Evolutionary conservation across 2,797 vertebrate genomes (phyloP), one percentile per base, ranked within the genome.

Genomic region (Mus minutoides): DNA sequence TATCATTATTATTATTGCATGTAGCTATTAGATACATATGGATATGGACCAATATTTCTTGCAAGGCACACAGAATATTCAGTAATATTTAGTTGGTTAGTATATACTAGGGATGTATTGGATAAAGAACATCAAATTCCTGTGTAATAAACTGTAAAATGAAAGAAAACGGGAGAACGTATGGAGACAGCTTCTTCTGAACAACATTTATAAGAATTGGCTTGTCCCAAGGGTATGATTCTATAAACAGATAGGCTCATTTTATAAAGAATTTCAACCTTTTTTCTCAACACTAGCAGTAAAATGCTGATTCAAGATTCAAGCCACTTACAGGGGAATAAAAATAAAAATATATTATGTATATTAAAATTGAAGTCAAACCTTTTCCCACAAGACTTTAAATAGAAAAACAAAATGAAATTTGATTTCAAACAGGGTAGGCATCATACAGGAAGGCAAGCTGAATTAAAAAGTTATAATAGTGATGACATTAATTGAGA

Each of bases 331-430:
- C 69, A 91, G 75, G 37, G 49, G 5, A 31, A 64, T 82, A 67
- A 94, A 67, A 77, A 89, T 88, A 46, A 86, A 73, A 89, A 43
- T 89, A 40, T 43, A 91, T 31, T 88, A 43, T 91, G 64, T 69
- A 78, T 52, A 67, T 73, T 91, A 85, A 95, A 91, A 89, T 40
- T 75, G 52, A 94, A 87, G 62, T 29, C 62, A 79, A 75, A 62
- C 26, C 21, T 64, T 88, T 94, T 76, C 67, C 75, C n/a, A 87
- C 0, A 78, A 56, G 43, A 22, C 0, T 64, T 87, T 78, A 95
- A 75, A 49, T 54, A 86, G 31, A 78, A n/a, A 85, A 89, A 56
- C 31, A 89, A 95, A 73, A 90, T 89, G 54, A 80, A 84, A 56
- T 91, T 95, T 94, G 29, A 80, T 82, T 94, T 91, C 76, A 71